Evolutionary conservation across 2,797 vertebrate species (phyloP), one percentile per base, ranked within the genome.

Genomic region (Selene dorsalis): DNA sequence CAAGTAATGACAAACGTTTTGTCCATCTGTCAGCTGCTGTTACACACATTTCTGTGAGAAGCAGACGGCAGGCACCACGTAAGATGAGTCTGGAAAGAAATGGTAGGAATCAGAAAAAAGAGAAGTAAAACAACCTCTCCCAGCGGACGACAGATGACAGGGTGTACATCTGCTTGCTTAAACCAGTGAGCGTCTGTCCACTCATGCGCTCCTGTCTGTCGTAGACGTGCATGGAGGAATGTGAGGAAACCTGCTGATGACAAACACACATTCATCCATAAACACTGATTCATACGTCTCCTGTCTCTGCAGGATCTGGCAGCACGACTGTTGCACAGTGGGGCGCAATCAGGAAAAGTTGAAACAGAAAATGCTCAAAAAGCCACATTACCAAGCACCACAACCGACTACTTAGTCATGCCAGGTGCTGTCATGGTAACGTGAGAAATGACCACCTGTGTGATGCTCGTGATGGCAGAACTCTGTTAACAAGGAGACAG

Each of bases 391-490:
- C 47, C 57, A 56, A 71, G 77, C 28, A 30, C 48, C 77, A 39
- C 70, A 30, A 45, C 52, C 61, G 41, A 74, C 69, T 73, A 73
- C 63, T 67, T 68, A 64, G 50, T 62, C 71, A 48, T 69, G 56
- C 67, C 77, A 69, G 77, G 56, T 71, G 82, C 79, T 82, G 18
- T 77, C 77, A 82, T 80, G 60, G 83, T 45, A 83, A 88, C 79
- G 20, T 48, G 75, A 74, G 61, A 67, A 71, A 78, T 72, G 75
- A 72, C 59, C 77, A 88, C 82, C 76, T 79, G 83, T 59, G 73
- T 48, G 65, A 76, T 77, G 63, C 57, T 77, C 76, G 81, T 83
- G 61, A 77, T 62, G 67, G 69, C 67, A 56, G 84, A 60, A 38
- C 48, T 79, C 71, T 75, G 60, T 48, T 52, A 74, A 79, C 58